These are phyloP conservation scores for Orthosia cruda DNA, from an alignment of 2,888 invertebrate species.

Conservation along the genomic window DNA sequence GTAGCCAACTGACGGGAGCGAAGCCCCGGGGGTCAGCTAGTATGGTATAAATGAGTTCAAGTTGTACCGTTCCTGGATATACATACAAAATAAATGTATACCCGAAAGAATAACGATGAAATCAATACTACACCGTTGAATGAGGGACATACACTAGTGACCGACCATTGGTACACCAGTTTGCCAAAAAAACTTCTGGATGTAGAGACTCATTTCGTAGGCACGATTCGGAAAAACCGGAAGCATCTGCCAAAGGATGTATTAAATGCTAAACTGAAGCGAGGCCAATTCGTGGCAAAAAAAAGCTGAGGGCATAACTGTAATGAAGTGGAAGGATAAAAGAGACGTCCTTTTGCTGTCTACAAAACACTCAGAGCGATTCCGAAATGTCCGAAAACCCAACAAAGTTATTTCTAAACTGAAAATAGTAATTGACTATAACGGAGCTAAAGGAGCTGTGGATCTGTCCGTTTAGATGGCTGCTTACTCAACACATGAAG, in stretches of 20 bases:
- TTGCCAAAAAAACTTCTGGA: too few relatives aligned
- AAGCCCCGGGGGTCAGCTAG: too few relatives aligned
- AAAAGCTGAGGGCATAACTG: too few relatives aligned
- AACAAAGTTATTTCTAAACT: constrained; percentile 2
- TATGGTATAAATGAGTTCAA: constrained; percentile 45
- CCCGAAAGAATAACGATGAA: constrained; percentile 32
- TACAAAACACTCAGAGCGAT: constrained; percentile 43
- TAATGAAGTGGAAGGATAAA: too few relatives aligned
- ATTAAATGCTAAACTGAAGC: constrained; percentile 40
- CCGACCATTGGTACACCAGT: constrained; percentile 52
- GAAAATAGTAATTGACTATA: constrained; percentile 20
- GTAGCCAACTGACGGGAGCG: too few relatives aligned
- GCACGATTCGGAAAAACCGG: constrained; percentile 51
- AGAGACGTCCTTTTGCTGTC: constrained; percentile 53
- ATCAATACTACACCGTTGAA: constrained; percentile 23
- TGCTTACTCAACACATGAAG: constrained; percentile 49
- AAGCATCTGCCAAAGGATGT: constrained; percentile 47
- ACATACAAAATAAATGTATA: constrained; percentile 44
- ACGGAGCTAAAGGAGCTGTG: constrained; percentile 34
- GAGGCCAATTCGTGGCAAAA: too few relatives aligned
- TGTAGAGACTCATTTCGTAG: constrained; percentile 45
- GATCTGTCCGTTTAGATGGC: constrained; percentile 39
- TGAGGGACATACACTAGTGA: constrained; percentile 19
- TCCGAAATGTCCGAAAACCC: constrained; percentile 23
- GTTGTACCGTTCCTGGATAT: constrained; percentile 47